Evolutionary conservation across 2,113 vertebrate genomes (phyloP).

Genomic region (Corythaixoides concolor): DNA sequence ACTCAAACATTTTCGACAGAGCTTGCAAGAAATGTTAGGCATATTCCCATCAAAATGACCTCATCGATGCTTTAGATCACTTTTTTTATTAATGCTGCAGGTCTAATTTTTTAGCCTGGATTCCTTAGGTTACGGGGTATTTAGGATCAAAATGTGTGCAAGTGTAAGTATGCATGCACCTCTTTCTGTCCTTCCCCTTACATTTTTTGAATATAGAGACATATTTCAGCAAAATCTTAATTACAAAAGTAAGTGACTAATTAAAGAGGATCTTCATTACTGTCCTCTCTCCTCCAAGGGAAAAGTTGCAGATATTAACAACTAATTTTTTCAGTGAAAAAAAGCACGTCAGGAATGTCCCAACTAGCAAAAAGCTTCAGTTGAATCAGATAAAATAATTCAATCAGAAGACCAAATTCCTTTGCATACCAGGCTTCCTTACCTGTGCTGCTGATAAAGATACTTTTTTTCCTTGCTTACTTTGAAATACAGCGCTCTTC

Average conservation of each 20-base stretch:
- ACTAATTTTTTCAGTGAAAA: not conserved
- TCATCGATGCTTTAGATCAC: not conserved
- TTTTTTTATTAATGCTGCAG: not conserved
- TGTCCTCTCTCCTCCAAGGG: not conserved
- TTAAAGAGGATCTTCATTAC: not conserved
- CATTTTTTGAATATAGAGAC: not conserved
- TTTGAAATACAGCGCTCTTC: not conserved
- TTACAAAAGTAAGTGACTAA: not conserved
- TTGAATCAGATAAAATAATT: not conserved
- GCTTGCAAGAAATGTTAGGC: not conserved
- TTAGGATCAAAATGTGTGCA: not conserved
- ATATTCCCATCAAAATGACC: not conserved
- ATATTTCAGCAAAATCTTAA: not conserved
- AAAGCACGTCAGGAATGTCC: not conserved
- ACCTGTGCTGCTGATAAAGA: not conserved
- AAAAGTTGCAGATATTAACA: not conserved
- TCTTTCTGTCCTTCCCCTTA: not conserved
- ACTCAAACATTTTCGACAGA: not conserved
- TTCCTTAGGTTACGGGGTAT: not conserved
- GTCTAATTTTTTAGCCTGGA: not conserved
- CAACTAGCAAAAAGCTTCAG: not conserved
- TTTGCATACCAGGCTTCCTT: not conserved
- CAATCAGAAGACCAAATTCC: not conserved
- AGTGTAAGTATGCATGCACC: not conserved
- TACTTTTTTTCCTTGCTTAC: not conserved